Conservation (phyloP, 37 sponge, comb jelly and placozoan genomes). For the Bolinopsis microptera region DNA sequence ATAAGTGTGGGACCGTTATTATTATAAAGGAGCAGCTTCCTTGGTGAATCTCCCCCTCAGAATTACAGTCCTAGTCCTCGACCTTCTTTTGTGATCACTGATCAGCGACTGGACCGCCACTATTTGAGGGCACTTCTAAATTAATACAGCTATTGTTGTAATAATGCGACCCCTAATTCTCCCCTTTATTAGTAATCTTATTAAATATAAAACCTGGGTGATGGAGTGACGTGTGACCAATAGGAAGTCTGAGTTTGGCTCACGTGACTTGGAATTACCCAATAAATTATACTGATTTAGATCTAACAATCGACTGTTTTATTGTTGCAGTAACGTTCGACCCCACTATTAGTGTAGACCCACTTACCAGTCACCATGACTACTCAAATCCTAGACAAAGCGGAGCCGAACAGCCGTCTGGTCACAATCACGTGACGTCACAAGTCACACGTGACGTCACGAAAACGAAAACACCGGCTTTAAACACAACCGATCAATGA, state of each 20-base stretch:
- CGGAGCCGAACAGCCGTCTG: not conserved
- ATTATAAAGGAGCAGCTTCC: too few species aligned
- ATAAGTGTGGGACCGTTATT: too few species aligned
- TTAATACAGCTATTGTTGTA: not conserved
- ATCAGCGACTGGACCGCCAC: not conserved
- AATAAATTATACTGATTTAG: not conserved
- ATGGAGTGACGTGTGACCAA: not conserved
- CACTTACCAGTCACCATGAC: constrained; percentile 15
- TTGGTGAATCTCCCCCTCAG: not conserved
- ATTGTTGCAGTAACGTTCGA: constrained; percentile 13
- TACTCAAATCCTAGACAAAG: not conserved
- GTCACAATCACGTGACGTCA: not conserved
- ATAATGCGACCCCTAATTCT: not conserved
- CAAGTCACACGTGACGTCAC: not conserved
- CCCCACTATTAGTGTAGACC: not conserved
- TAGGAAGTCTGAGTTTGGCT: not conserved
- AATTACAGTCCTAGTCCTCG: not conserved
- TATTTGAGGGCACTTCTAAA: not conserved
- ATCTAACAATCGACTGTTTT: constrained; percentile 10
- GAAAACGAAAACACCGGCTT: not conserved
- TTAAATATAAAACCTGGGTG: not conserved
- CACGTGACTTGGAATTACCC: not conserved
- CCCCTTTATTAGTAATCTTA: not conserved
- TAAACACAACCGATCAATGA: not conserved
- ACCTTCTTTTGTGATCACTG: too few species aligned